Conservation (phyloP, 2,888 invertebrate genomes). For the Ornithoptera alexandrae region DNA sequence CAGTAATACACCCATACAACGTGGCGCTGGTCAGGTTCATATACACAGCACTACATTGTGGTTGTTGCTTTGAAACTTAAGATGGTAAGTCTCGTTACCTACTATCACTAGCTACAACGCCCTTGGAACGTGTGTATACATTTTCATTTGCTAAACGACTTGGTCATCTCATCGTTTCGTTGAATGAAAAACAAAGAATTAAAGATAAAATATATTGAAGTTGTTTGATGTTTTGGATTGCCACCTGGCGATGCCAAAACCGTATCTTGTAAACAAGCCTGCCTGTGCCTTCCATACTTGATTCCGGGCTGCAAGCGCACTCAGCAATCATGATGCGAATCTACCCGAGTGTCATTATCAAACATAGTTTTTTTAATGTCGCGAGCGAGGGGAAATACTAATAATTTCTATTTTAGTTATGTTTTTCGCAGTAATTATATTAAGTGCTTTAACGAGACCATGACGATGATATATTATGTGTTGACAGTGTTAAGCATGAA, state of each 20-base stretch:
- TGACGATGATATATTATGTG: not conserved
- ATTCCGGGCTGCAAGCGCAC: conserved; percentile 18
- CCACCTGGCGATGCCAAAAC: conserved; percentile 11
- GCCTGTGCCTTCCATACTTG: conserved; percentile 18
- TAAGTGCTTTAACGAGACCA: not conserved
- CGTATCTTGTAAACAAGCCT: conserved; percentile 22
- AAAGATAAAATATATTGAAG: not conserved
- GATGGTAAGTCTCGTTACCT: too few relatives aligned
- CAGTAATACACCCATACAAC: too few relatives aligned
- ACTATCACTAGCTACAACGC: too few relatives aligned
- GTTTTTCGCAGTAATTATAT: conserved; percentile 7
- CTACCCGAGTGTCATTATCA: conserved; percentile 28
- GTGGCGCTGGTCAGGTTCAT: too few relatives aligned
- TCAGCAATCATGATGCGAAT: conserved; percentile 27
- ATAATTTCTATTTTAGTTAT: conserved; percentile 10
- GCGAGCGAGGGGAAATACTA: conserved; percentile 7
- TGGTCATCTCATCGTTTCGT: too few relatives aligned
- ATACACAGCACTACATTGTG: too few relatives aligned
- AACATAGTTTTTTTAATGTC: conserved; percentile 21
- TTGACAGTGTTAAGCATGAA: not conserved
- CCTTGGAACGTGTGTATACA: too few relatives aligned
- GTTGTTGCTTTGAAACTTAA: too few relatives aligned
- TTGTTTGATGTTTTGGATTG: conserved; percentile 11
- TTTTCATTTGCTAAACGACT: too few relatives aligned
- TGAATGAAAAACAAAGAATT: not conserved